Evolutionary conservation across 64 coral and sea anemone genomes (phyloP), one percentile per base, ranked within the genome.

Genomic region (Cladopsammia gracilis): DNA sequence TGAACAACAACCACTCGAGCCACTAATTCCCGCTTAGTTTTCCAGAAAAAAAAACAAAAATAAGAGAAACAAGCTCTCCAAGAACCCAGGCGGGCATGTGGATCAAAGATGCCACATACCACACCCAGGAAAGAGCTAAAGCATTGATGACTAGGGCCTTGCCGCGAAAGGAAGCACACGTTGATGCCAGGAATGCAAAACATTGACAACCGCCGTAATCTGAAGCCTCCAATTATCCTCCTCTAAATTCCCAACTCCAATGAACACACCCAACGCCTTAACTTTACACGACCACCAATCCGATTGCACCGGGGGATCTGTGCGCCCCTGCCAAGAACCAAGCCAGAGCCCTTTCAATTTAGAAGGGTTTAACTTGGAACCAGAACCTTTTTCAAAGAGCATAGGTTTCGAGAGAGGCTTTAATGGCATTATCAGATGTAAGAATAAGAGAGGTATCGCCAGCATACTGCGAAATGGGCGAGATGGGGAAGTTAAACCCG

Each of bases 161-260:
- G 15, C 87, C 87, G 2, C 48, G 52, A 18, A 49, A 71, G 11
- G 89, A 82, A 91, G 43, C 22, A 22, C 10, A 0, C 77, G 64
- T 10, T 91, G 77, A 42, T 25, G 44, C 89, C 89, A 91, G 1
- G 89, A 91, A 2, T n/a, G n/a, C 0, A 91, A 46, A n/a, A 69
- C 16, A 18, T 49, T 70, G 0, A 2, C 10, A 14, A 91, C 25
- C 2, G 47, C 20, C 0, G 24, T 0, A 10, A 83, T 18, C 1
- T 24, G 64, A 1, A 4, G 49, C 3, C 70, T 68, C 46, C 49
- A 91, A 11, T 69, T 70, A 10, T 57, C 61, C 4, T 48, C 25
- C 7, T 62, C 18, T 0, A 77, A 23, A 26, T 89, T 75, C 23
- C 78, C 64, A 18, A 22, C 25, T 15, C 89, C 57, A 62, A 45